Evolutionary conservation across 2,113 vertebrate species (phyloP), one percentile per base, ranked within the genome.

Genomic region (Promerops cafer): DNA sequence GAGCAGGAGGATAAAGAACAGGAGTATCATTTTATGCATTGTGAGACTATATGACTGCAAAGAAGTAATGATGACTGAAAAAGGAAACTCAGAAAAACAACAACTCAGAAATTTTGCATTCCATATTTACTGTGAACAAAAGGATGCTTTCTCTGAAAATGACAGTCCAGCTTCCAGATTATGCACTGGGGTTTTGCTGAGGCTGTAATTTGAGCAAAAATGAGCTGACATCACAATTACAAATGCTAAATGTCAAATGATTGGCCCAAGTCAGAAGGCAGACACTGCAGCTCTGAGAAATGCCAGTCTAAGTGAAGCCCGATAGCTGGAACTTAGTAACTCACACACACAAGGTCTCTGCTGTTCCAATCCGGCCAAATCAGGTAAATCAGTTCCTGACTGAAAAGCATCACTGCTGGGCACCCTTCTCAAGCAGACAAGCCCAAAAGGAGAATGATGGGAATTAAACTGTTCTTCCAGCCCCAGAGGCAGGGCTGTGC

Each of bases 391-490:
- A 26, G 6, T 24, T 84, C 37, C 70, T 70, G 23, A 63, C 39
- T 2, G 2, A 91, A 93, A 96, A 54, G 12, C 47, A 70, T 77
- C 54, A 77, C 78, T 91, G 45, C 71, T 88, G 47, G 90, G 63
- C 71, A 80, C 11, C 4, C 30, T 76, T 86, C 80, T 91, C 19
- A 7, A 52, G n/a, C 13, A 80, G 57, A 61, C 23, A 87, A 90
- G 31, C 35, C 59, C 11, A 8, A 59, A 31, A 80, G 6, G 30
- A 80, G n/a, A 89, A 79, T 22, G n/a, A 90, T 28, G 18, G 30
- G 28, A 79, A 69, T 33, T 28, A 56, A 72, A 57, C 30, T 5
- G 0, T 21, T 87, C 31, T 76, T 84, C 42, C 31, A 85, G 40
- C 33, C 89, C 56, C 31, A 94, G 26, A 56, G 76, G 76, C 31